Conservation (phyloP, 2,888 invertebrate species). For the Nephrotoma guestfalica region DNA sequence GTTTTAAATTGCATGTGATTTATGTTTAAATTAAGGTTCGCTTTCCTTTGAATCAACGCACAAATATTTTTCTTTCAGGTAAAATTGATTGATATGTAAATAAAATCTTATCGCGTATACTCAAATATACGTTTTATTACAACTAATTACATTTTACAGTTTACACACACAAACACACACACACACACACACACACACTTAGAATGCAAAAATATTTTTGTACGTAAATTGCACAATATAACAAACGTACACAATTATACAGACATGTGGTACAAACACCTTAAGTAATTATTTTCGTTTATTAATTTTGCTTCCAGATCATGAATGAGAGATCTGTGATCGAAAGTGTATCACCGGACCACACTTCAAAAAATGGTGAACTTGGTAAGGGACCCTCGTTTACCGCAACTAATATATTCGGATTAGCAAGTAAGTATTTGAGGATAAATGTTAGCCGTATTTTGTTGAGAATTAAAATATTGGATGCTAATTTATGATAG, state of each 20-base stretch:
- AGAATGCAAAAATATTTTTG: too few relatives aligned
- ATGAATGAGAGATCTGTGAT: not conserved
- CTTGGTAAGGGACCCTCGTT: not conserved
- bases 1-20: not conserved
- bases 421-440: not conserved
- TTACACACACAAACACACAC: too few relatives aligned
- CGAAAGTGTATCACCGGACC: not conserved
- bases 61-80: not conserved
- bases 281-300: too few relatives aligned
- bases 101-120: not conserved
- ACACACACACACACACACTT: too few relatives aligned
- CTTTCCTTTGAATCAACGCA: not conserved
- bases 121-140: not conserved
- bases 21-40: not conserved
- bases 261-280: too few relatives aligned
- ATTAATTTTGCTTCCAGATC: not conserved
- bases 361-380: not conserved
- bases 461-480: too few relatives aligned
- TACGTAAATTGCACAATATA: too few relatives aligned
- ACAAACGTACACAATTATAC: too few relatives aligned
- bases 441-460: not conserved
- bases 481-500: too few relatives aligned
- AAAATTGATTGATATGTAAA: not conserved
- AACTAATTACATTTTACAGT: not conserved
- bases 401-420: not conserved